Evolutionary conservation across 2,797 vertebrate species (phyloP), one percentile per base, ranked within the genome.

Genomic region (Odontamblyopus lacepedii): DNA sequence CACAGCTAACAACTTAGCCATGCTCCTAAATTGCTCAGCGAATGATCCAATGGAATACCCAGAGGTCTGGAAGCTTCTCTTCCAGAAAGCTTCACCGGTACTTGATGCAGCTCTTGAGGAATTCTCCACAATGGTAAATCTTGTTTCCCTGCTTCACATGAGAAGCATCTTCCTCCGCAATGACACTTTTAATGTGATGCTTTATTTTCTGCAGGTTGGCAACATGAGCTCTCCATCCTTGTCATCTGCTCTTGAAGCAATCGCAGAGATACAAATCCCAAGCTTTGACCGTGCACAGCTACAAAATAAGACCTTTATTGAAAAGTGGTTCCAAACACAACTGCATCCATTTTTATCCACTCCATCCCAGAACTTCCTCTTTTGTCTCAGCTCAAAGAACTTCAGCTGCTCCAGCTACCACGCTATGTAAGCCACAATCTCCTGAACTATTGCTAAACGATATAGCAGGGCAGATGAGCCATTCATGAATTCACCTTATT

Each of bases 391-490:
- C 30, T 32, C 30, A 32, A 32, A 32, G 30, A 5, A 32, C 30
- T 32, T 32, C 83, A 88, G 83, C 73, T 89, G 88, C 71, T 9
- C 64, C 0, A 79, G 74, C 2, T 87, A 84, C 77, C 83, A 78
- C 57, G 73, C 60, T 59, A 79, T 87, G 88, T 89, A 86, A 82
- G 88, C 63, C 64, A 44, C 30, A 32, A 32, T 32, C 30, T 32
- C 30, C 30, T 32, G 30, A 32, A 32, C 30, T 2, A 32, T 32
- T 69, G 23, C 29, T 23, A 15, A 0, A 60, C 6, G 60, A 9
- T 56, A 55, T 2, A 60, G 53, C 1, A 32, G 30, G 30, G 30
- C 30, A 4, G 30, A 32, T 32, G 30, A 32, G 30, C 30, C 30
- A 5, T 4, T 5, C 4, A 32, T 32, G 4, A 32, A 32, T 32